These are phyloP conservation scores for Scaptomyza tumidula DNA, from an alignment of 2,888 invertebrate species.

Conservation along the genomic window DNA sequence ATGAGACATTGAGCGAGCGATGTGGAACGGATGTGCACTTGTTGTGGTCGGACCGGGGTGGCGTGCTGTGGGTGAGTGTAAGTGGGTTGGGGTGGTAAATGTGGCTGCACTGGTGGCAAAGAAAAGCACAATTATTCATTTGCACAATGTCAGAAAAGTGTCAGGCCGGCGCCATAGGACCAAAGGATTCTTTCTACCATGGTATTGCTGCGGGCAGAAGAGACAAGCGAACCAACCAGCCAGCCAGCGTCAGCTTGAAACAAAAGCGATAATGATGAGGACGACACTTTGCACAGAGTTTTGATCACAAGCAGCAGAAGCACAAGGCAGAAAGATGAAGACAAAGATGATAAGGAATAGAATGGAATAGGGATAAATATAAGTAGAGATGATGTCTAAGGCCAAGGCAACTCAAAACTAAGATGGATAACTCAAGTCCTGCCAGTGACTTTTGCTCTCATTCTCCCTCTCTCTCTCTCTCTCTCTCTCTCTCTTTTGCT, in stretches of 20 bases:
- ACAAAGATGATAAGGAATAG: conserved; percentile 5
- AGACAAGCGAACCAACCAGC: conserved; percentile 12
- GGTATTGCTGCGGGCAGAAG: conserved; percentile 49
- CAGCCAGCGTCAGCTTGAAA: conserved; percentile 52
- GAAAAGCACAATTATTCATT: conserved; percentile 84
- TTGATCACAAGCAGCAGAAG: conserved; percentile 58
- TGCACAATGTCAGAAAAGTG: conserved; percentile 81
- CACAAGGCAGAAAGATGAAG: conserved; percentile 1
- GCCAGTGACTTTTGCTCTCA: conserved; percentile 56
- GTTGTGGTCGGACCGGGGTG: conserved; percentile 64
- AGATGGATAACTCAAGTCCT: conserved; percentile 73
- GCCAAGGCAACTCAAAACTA: conserved; percentile 63
- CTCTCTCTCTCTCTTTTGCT: not conserved
- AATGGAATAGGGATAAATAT: conserved; percentile 9
- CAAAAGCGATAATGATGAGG: conserved; percentile 77
- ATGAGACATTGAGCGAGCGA: conserved; percentile 78
- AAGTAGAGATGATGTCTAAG: conserved; percentile 30
- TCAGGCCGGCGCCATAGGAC: conserved; percentile 80
- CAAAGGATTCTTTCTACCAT: conserved; percentile 73
- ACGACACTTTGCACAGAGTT: conserved; percentile 71
- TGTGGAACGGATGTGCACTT: conserved; percentile 80
- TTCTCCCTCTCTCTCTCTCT: no score
- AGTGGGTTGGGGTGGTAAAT: conserved; percentile 9
- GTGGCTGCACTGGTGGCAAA: conserved; percentile 61
- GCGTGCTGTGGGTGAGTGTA: conserved; percentile 18